phyloP scores from a whole-genome alignment of 2,888 invertebrate species.

The Iselma pallidipennis region DNA sequence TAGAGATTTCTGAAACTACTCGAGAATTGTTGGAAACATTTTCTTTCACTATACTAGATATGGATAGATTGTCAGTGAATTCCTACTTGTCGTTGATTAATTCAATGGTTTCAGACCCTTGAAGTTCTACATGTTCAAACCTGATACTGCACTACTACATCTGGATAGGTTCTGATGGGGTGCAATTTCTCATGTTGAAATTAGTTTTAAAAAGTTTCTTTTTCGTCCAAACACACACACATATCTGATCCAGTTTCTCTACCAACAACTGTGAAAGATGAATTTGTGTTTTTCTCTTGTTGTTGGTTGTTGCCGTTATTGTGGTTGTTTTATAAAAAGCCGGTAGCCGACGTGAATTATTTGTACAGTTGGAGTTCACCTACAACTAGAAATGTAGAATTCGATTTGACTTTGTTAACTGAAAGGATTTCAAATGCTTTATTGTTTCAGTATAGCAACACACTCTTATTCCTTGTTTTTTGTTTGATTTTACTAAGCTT shows the following conservation, averaged over 20 bases:
- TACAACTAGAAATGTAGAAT: too few species aligned
- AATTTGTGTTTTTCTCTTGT: background rate
- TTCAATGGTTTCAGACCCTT: background rate
- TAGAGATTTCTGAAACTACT: too few species aligned
- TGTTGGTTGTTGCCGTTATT: background rate
- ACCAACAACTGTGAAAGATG: background rate
- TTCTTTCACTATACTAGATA: background rate
- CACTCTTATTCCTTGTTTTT: too few species aligned
- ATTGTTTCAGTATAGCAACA: too few species aligned
- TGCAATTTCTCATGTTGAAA: constrained; percentile 23
- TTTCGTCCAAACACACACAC: background rate
- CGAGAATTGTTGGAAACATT: background rate
- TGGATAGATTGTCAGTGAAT: background rate
- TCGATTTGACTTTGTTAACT: too few species aligned
- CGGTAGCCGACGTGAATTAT: background rate
- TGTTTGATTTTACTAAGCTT: too few species aligned
- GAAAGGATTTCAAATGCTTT: background rate
- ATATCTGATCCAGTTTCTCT: background rate
- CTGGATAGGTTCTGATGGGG: constrained; percentile 7
- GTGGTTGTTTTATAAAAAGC: background rate
- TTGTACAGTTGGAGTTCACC: too few species aligned
- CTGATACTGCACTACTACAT: background rate
- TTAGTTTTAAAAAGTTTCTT: constrained; percentile 18
- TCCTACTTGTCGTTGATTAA: background rate
- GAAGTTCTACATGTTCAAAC: background rate